phyloP scores from a whole-genome alignment of 2,888 invertebrate species.

The Poecilobothrus nobilitatus region DNA sequence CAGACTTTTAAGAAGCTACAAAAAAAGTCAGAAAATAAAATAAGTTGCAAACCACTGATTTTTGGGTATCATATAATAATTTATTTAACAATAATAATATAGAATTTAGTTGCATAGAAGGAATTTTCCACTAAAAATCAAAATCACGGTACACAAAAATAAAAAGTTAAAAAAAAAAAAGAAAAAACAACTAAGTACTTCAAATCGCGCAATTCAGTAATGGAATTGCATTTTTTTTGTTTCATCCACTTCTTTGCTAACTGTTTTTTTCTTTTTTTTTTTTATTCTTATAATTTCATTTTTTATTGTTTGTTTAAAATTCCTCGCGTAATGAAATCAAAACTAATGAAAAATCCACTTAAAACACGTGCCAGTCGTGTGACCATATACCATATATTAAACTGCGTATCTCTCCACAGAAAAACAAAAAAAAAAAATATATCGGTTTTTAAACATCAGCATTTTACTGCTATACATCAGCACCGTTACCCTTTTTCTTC shows the following conservation, averaged over 20 bases:
- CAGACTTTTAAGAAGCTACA: too few species aligned
- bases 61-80: too few species aligned
- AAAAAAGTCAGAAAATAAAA: not conserved
- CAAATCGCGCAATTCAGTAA: not conserved
- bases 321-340: not conserved
- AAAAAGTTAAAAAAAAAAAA: not conserved
- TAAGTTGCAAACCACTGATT: too few species aligned
- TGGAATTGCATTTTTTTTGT: not conserved
- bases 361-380: not conserved
- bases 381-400: not conserved
- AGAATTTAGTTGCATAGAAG: not conserved
- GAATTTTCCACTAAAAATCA: not conserved
- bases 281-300: not conserved
- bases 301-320: not conserved
- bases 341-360: conserved; percentile 6
- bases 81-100: too few species aligned
- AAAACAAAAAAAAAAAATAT: too few species aligned
- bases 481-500: too few species aligned
- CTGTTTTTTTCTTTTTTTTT: not conserved
- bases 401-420: not conserved
- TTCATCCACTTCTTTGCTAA: not conserved
- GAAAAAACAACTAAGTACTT: too few species aligned
- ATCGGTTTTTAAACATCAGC: too few species aligned
- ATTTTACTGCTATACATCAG: too few species aligned
- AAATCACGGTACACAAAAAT: not conserved